Evolutionary conservation across 2,888 invertebrate species (phyloP).

Genomic region (Nesidiocoris tenuis): DNA sequence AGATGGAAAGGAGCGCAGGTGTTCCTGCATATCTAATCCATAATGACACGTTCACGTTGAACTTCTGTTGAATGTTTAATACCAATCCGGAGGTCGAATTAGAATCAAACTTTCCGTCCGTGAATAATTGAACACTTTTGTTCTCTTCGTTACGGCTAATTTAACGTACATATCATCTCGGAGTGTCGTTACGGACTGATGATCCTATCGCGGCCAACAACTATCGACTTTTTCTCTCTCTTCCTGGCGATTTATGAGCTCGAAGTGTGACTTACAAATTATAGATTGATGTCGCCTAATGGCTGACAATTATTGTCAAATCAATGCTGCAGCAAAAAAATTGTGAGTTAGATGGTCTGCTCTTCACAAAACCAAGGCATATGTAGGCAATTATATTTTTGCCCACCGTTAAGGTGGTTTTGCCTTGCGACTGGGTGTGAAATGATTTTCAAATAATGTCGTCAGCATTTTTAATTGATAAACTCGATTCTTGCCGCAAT

Average conservation of each 20-base stretch:
- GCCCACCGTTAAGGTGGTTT: no score
- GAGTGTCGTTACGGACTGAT: constrained; percentile 1
- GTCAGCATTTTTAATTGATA: no score
- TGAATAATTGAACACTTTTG: constrained; percentile 38
- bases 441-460: no score
- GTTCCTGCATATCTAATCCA: constrained; percentile 41
- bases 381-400: no score
- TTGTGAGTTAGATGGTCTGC: no score
- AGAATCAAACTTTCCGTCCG: constrained; percentile 36
- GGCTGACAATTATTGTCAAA: no score
- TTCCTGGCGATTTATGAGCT: background rate
- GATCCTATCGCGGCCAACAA: background rate
- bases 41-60: constrained; percentile 35
- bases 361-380: no score
- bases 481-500: no score
- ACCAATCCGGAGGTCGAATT: constrained; percentile 31
- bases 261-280: no score
- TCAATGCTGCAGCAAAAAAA: no score
- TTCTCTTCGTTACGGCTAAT: constrained; percentile 40
- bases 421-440: no score
- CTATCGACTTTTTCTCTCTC: constrained; percentile 22
- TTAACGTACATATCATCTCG: constrained; percentile 36
- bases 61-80: constrained; percentile 41
- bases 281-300: no score
- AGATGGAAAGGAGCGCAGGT: constrained; percentile 22